Evolutionary conservation across 2,113 vertebrate species (phyloP).

Genomic region (Prionailurus viverrinus): DNA sequence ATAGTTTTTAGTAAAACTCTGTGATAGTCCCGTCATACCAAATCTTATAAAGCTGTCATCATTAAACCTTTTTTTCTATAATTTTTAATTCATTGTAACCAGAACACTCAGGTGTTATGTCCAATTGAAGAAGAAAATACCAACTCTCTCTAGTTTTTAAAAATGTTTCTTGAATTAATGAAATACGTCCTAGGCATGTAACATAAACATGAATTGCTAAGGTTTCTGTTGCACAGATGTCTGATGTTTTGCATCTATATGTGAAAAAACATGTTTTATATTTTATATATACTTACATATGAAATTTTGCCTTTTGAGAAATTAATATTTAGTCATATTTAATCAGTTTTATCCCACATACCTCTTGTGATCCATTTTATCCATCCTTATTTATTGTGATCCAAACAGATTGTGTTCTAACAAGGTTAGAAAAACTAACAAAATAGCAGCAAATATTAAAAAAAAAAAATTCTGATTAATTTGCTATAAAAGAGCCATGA

Average conservation of each 20-base stretch:
- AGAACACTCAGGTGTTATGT: constrained; percentile 56
- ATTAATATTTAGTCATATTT: constrained; percentile 53
- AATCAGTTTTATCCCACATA: constrained; percentile 69
- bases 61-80: constrained; percentile 81
- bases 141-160: constrained; percentile 45
- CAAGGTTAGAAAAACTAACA: constrained; percentile 80
- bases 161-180: constrained; percentile 49
- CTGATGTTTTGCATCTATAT: background rate
- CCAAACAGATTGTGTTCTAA: constrained; percentile 81
- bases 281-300: background rate
- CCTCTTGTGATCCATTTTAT: constrained; percentile 42
- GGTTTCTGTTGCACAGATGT: background rate
- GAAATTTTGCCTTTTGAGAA: constrained; percentile 33
- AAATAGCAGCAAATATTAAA: constrained; percentile 76
- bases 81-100: constrained; percentile 79
- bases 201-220: constrained; percentile 5
- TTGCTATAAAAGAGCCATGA: background rate
- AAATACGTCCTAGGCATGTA: background rate
- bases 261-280: background rate
- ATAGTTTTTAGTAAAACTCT: constrained; percentile 83
- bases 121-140: constrained; percentile 49
- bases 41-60: constrained; percentile 83
- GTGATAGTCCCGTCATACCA: constrained; percentile 83
- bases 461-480: constrained; percentile 47
- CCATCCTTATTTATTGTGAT: background rate